phyloP scores from a whole-genome alignment of 2,113 vertebrate species.

The Naja naja region DNA sequence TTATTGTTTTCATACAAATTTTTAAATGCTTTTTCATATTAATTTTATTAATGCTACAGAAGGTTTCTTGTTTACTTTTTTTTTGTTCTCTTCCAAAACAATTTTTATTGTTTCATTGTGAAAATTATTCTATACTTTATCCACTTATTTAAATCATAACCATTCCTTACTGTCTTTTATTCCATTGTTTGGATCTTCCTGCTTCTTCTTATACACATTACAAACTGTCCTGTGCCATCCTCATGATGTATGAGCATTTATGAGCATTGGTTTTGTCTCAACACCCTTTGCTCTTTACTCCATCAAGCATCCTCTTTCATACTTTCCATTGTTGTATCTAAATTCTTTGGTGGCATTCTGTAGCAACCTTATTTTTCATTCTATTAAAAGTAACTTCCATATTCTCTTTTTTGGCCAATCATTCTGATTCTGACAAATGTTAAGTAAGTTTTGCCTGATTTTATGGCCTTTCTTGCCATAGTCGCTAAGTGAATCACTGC shows the following conservation, averaged over 20 bases:
- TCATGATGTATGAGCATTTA: neutral
- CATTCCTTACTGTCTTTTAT: neutral
- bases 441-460: too few relatives aligned
- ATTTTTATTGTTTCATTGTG: neutral
- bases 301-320: neutral
- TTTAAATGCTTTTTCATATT: neutral
- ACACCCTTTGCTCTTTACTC: neutral
- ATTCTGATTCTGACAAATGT: neutral
- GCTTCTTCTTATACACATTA: neutral
- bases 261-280: neutral
- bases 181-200: neutral
- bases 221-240: neutral
- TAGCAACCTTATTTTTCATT: neutral
- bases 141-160: neutral
- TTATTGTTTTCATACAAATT: neutral
- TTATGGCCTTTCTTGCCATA: too few relatives aligned
- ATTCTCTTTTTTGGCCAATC: neutral
- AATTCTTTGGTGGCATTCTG: neutral
- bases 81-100: neutral
- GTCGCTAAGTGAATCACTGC: too few relatives aligned
- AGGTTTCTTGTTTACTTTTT: neutral
- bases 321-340: neutral
- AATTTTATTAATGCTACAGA: neutral
- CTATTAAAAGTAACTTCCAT: neutral
- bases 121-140: neutral